These are phyloP conservation scores for Nebria ingens DNA, from an alignment of 1,140 invertebrate genomes.

Conservation along the genomic window DNA sequence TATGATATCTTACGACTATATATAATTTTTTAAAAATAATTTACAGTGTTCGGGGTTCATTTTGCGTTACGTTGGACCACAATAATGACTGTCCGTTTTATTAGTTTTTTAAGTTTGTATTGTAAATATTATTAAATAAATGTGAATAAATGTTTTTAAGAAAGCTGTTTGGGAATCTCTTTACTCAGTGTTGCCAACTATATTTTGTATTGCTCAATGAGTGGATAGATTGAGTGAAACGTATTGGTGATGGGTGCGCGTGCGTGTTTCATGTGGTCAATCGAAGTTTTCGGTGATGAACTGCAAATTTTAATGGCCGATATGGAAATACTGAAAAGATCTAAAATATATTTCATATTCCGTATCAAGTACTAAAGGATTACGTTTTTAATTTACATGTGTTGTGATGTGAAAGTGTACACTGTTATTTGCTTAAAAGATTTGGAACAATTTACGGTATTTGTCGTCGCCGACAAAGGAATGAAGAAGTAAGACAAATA, in stretches of 20 bases:
- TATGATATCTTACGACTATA: no score
- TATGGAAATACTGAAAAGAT: constrained; percentile 11
- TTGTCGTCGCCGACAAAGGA: not conserved
- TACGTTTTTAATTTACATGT: not conserved
- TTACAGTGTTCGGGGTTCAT: constrained; percentile 12
- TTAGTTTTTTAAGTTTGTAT: no score
- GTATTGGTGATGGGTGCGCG: not conserved
- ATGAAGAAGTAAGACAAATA: not conserved
- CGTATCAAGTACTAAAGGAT: not conserved
- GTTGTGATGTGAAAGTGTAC: not conserved
- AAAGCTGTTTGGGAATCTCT: not conserved
- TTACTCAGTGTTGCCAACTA: no score
- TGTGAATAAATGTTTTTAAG: constrained; percentile 5
- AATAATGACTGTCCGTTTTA: constrained; percentile 48
- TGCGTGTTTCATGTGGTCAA: constrained; percentile 13
- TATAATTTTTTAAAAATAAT: constrained; percentile 5
- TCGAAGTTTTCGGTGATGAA: constrained; percentile 29
- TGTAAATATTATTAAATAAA: not conserved
- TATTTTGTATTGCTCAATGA: no score
- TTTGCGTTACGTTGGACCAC: constrained; percentile 8
- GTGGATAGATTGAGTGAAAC: no score
- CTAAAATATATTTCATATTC: constrained; percentile 7
- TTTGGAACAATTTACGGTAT: not conserved
- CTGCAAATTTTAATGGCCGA: constrained; percentile 32
- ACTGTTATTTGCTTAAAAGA: not conserved